Evolutionary conservation across 2,797 vertebrate genomes (phyloP), one percentile per base, ranked within the genome.

Genomic region (Syndactyla subalaris): DNA sequence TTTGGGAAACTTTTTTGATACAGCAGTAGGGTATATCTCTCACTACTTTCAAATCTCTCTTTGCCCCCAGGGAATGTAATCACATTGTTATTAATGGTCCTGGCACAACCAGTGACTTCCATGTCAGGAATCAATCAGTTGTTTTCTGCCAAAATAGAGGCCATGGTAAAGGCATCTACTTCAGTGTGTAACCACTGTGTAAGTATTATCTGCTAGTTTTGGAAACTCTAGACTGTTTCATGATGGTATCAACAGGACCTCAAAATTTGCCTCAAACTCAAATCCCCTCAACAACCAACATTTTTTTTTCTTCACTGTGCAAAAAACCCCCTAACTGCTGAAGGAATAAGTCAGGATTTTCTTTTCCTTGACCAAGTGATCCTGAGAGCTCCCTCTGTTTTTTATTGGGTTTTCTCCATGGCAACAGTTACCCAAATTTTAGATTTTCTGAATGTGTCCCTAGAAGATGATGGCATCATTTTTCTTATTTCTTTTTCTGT

Each of bases 391-490:
- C 5, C 12, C 5, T 7, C 0, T 83, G 24, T 49, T 57, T 75
- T 27, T 23, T 81, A 18, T 41, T 72, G 41, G 11, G 6, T 72
- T 88, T 93, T 68, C 19, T 54, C 15, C 41, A 7, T 63, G 49
- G 67, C 1, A 83, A 14, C 16, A 55, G 39, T 39, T 43, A 85
- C 41, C 3, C 24, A 36, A 55, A 32, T 45, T 71, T 39, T 45
- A 70, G 52, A 71, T 46, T 46, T 39, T 34, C 19, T 46, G 17
- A 34, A 14, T 19, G 30, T 54, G 41, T 65, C 24, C 39, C n/a
- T 1, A 1, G 34, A 58, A 51, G 34, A 16, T 2, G 2, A 26
- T 18, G 30, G 27, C 49, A 74, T 17, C 0, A 2, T 78, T 51
- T 22, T 6, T 54, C 27, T 51, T 48, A 26, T 9, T 48, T 24